Evolutionary conservation across 2,888 invertebrate genomes (phyloP).

Genomic region (Meloe dianella): DNA sequence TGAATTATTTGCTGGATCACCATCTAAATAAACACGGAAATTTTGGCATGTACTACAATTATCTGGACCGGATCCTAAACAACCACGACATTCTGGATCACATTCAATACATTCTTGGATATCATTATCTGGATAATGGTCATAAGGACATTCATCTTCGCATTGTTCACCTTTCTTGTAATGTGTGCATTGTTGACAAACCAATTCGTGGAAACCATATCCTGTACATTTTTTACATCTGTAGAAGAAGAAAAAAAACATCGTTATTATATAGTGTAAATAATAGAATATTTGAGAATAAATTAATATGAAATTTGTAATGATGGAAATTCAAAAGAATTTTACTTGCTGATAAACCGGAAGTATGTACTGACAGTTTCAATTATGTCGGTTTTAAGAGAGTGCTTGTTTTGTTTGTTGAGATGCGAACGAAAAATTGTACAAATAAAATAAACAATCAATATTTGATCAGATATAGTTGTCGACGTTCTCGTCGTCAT

Average conservation of each 20-base stretch:
- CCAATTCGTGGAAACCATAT: slow-evolving; percentile 84
- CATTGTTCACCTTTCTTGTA: slow-evolving; percentile 89
- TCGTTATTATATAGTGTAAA: neutral
- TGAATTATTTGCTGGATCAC: slow-evolving; percentile 61
- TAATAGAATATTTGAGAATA: neutral
- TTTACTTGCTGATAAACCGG: no score
- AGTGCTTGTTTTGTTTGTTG: neutral
- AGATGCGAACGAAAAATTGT: neutral
- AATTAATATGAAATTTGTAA: no score
- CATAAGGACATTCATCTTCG: slow-evolving; percentile 85
- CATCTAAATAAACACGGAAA: slow-evolving; percentile 72
- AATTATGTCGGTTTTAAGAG: no score
- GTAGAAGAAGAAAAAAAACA: slow-evolving; percentile 12
- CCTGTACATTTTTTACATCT: slow-evolving; percentile 87
- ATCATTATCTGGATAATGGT: slow-evolving; percentile 80
- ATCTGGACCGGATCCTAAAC: slow-evolving; percentile 75
- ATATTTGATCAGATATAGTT: neutral
- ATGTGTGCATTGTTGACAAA: slow-evolving; percentile 86
- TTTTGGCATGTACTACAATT: slow-evolving; percentile 82
- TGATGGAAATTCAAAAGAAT: no score
- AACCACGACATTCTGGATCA: slow-evolving; percentile 83
- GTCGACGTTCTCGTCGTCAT: no score
- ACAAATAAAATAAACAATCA: neutral
- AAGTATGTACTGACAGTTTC: no score
- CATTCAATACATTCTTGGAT: slow-evolving; percentile 78